Evolutionary conservation across 2,113 vertebrate genomes (phyloP), one percentile per base, ranked within the genome.

Genomic region (Lasiurus cinereus): DNA sequence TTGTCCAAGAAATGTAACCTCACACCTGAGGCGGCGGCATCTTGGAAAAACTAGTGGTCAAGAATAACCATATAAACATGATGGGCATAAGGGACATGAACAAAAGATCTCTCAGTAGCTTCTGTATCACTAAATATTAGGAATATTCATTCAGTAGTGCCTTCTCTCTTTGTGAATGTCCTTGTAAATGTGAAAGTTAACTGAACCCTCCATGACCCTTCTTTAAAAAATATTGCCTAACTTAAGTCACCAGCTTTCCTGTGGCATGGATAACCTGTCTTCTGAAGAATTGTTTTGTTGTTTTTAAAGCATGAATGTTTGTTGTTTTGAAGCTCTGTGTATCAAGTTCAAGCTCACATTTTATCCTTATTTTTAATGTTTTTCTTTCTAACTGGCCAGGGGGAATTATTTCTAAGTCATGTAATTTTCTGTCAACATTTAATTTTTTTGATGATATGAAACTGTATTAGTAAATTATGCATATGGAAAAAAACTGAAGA

Each of bases 1-100:
- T 96, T 94, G 33, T 90, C 80, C 73, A 83, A 96, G 95, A 96
- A 95, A 84, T 70, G 15, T 92, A 67, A 91, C 72, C 88, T 95
- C 74, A 94, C 59, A 80, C 54, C 67, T 94, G 80, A 94, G 93
- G 92, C 2, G 2, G 59, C 8, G 24, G 50, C 84, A 88, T 93
- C 86, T 94, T 92, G 89, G 86, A 76, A 93, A 90, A 88, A 67
- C 80, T 92, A 85, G 67, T 90, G 83, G 62, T 78, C 77, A 77
- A 80, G 90, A 88, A 48, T 95, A 85, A 83, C 66, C 88, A 80
- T 85, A 93, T 82, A 66, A 33, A 74, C 64, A 73, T 89, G 72
- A 87, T 91, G 93, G 80, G 89, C 82, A 78, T 74, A 84, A 88
- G 91, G 77, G 79, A 79, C 73, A 88, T 48, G 73, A 66, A 48